Evolutionary conservation across 2,888 invertebrate species (phyloP), one percentile per base, ranked within the genome.

Genomic region (Silvanus unidentatus): DNA sequence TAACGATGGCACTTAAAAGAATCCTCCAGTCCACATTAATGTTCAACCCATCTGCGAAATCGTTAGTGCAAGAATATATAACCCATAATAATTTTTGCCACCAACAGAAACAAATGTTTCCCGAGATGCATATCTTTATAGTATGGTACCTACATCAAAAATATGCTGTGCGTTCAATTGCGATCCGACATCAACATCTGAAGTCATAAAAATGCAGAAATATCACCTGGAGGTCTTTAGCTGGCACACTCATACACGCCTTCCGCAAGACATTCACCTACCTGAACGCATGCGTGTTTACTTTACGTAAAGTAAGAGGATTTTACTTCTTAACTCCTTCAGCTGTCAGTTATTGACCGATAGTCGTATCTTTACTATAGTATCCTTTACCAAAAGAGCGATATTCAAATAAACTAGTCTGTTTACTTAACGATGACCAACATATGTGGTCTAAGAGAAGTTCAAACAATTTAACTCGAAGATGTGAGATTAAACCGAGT

Each of bases 301-400:
- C 6, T 12, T 32, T 5, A 32, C 3, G n/a, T 32, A 46, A 52
- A 52, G 60, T 57, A 60, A 60, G 53, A 58, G 59, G 57, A 58
- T 58, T 57, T 56, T 48, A 55, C 53, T 55, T 55, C 54, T 54
- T 54, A 56, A 56, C 55, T 60, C 60, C 59, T 59, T 58, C 44
- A 49, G 52, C 52, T 62, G 59, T 61, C 62, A 65, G 65, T 64
- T 62, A 59, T 61, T 61, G 57, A 54, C 60, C 59, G 55, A 60
- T 52, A 54, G 59, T 51, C 52, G 52, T 22, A 22, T 5, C 22
- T 22, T 22, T 22, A 22, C 22, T 22, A 22, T 22, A 22, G n/a
- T 22, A 22, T 8, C 3, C 22, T 22, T 5, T 22, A 22, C 3
- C 4, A 22, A 22, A 22, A 22, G 22, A 22, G 22, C 4, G 8